Base-by-base conservation (phyloP, 2,888 invertebrate species). In the Xestia xanthographa region DNA sequence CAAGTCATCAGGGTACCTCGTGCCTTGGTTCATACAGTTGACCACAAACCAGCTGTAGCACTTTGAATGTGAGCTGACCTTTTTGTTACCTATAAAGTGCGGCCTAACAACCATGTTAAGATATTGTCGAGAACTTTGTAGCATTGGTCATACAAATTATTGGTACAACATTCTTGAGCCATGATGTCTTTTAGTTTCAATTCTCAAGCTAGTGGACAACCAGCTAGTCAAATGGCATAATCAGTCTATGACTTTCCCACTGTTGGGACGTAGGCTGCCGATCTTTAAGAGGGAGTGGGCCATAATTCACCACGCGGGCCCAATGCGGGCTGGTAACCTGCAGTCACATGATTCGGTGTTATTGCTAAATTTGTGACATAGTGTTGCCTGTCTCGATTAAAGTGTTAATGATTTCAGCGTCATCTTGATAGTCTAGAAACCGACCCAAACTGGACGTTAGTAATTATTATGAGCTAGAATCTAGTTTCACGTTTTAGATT, bases 391-490 rank as follows among this genome's bases (percentile, higher is more conserved):
- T 41, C 11, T 53, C n/a, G n/a, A 62, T 62, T 62, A 29, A 76
- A 67, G 14, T 53, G 20, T n/a, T 77, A 60, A 50, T 62, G 14
- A 56, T 38, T 65, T 75, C 3, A 50, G 14, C 43, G 14, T 77
- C 17, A 8, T 41, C 6, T 41, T 45, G 38, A 29, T 41, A 41
- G 41, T 5, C 22, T 29, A 26, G 34, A 9, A 56, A 12, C 22
- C 12, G 38, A 29, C 6, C 3, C 5, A 17, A 60, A 41, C 8
- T 5, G 43, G 20, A 14, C 0, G 20, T 20, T 60, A 14, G 17
- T 29, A 38, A 50, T 60, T 43, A 43, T 34, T 26, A 63, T 12
- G 17, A 38, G 12, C 20, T 14, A 29, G 20, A 77, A 66, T 20
- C 12, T 22, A 48, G 14, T n/a, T 20, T 22, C 12, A 38, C 9